Conservation (phyloP, 2,113 vertebrate genomes). For the Mus pahari region DNA sequence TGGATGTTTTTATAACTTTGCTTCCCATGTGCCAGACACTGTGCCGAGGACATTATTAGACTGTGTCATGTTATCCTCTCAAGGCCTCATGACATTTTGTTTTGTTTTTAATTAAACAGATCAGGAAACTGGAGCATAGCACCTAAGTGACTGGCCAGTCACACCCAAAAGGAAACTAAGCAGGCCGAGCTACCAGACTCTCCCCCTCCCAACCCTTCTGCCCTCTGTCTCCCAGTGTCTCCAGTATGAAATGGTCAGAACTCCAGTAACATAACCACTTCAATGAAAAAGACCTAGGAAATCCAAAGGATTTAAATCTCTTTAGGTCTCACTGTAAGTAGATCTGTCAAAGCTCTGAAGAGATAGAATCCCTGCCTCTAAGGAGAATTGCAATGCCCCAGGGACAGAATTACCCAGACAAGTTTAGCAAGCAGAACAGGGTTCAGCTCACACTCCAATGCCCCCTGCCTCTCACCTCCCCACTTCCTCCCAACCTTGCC, state of each 20-base stretch:
- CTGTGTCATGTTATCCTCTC: background rate
- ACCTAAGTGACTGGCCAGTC: background rate
- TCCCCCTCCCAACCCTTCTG: background rate
- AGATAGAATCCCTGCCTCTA: background rate
- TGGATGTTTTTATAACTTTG: background rate
- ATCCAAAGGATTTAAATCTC: background rate
- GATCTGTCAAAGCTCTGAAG: background rate
- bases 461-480: background rate
- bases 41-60: background rate
- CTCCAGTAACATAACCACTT: background rate
- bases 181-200: too few species aligned
- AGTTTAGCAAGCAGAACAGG: background rate
- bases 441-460: too few species aligned
- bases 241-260: background rate
- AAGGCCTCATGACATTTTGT: background rate
- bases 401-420: background rate
- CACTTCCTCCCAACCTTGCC: too few species aligned
- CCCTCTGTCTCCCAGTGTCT: background rate
- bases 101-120: background rate
- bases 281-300: background rate
- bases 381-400: background rate
- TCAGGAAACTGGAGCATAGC: background rate
- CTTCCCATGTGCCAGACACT: background rate
- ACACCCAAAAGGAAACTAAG: background rate
- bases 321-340: background rate